Conservation (phyloP, 2,888 invertebrate species). For the Drosophila nigritarsus region DNA sequence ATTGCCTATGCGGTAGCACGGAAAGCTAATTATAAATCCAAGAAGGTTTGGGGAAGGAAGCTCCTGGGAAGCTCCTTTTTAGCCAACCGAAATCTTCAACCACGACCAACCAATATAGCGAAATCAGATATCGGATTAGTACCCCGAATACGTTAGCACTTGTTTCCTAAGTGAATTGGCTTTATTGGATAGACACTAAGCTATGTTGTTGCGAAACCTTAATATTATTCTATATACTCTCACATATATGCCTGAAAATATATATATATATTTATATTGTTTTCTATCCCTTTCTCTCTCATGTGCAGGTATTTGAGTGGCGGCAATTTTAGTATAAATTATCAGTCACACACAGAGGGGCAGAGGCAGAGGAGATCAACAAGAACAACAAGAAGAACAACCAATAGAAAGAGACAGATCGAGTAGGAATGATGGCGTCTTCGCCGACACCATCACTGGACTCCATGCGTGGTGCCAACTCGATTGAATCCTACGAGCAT, state of each 20-base stretch:
- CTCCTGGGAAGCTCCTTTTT: not conserved
- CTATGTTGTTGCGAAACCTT: not conserved
- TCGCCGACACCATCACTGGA: constrained; percentile 94
- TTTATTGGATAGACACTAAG: not conserved
- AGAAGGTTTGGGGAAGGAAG: not conserved
- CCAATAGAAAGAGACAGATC: constrained; percentile 11
- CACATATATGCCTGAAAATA: not conserved
- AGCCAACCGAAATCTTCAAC: too few relatives aligned
- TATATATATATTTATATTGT: not conserved
- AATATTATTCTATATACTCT: not conserved
- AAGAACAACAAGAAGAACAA: constrained; percentile 5
- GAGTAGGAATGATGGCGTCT: constrained; percentile 92
- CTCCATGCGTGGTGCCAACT: constrained; percentile 94
- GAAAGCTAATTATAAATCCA: not conserved
- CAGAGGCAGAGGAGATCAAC: not conserved
- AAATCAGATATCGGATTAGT: not conserved
- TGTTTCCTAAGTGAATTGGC: not conserved
- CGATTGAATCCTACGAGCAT: constrained; percentile 94
- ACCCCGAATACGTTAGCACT: not conserved
- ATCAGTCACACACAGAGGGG: constrained; percentile 5
- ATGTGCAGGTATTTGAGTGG: constrained; percentile 10
- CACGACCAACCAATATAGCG: too few relatives aligned
- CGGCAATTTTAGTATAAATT: not conserved
- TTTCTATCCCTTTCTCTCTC: not conserved
- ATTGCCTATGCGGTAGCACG: not conserved